Base-by-base conservation (phyloP, 2,888 invertebrate genomes). In the Hemithea aestivaria region DNA sequence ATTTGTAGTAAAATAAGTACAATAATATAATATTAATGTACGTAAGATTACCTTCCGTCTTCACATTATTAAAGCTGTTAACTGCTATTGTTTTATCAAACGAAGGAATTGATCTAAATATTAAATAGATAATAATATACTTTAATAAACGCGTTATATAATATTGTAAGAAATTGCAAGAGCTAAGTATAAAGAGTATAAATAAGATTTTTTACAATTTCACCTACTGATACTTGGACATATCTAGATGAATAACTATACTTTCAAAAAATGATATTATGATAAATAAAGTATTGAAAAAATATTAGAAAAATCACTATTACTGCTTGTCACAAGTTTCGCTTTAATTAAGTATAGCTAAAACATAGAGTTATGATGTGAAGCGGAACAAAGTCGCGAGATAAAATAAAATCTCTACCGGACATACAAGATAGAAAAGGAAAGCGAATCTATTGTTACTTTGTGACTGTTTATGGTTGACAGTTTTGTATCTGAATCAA, bases 101-200 rank as follows among this genome's bases (percentile, higher is more conserved):
- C 62, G 58, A 77, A 69, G 79, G 79, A 77, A 77, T 77, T 77
- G 76, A 77, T 71, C 59, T 58, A 60, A 51, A 61, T 62, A 53
- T 51, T 54, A 42, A 50, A 41, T 42, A 42, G 41, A 50, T 51
- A n/a, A 44, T 53, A 49, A 39, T 35, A 35, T 48, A 51, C 46
- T 42, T 35, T 42, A 41, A 31, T 28, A 44, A 45, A 50, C 34
- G 25, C 32, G 51, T 51, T 44, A 39, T 60, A 54, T 29, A 32
- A 26, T 50, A 47, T 48, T 44, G 32, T 50, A 50, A 48, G 40
- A 35, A 48, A 37, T 41, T 37, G 30, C 30, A 31, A 39, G 40
- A 41, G 46, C 43, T 48, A 43, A 45, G 38, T 40, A 30, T 39
- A 42, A 25, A n/a, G n/a, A n/a, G n/a, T n/a, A n/a, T n/a, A n/a